A percentile compares a stretch with the other conserved stretches of the same genome.
Evolutionary conservation across 2,113 vertebrate species (phyloP).

Genomic region (Colinus virginianus): DNA sequence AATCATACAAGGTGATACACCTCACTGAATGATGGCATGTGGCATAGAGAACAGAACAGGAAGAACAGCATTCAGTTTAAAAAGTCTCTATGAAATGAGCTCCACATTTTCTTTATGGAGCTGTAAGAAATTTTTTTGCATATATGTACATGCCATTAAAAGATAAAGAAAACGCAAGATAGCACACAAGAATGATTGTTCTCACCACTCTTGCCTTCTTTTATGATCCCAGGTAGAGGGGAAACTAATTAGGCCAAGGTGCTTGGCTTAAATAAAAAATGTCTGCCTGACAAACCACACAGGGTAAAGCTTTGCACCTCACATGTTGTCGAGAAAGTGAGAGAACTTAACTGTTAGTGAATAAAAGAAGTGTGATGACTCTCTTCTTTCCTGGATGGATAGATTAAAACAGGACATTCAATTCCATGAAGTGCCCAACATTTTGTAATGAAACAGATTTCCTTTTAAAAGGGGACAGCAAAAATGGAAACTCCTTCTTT

Average conservation of each 20-base stretch:
- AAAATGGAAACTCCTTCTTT: background rate
- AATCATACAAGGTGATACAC: fast-evolving
- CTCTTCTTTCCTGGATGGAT: background rate
- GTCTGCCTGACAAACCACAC: fast-evolving
- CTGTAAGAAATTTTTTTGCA: background rate
- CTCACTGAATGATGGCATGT: background rate
- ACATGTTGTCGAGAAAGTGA: background rate
- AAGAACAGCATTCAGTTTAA: background rate
- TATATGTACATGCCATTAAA: background rate
- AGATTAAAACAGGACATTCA: background rate
- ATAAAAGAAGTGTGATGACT: background rate
- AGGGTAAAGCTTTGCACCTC: background rate
- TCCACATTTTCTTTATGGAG: fast-evolving
- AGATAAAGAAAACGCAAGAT: background rate
- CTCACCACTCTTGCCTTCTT: background rate
- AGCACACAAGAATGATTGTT: fast-evolving
- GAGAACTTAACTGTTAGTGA: background rate
- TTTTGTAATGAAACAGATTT: background rate
- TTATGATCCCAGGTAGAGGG: background rate
- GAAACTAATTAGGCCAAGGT: background rate
- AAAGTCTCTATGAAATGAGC: background rate
- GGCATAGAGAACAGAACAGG: background rate
- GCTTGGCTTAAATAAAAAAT: background rate
- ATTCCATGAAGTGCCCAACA: background rate
- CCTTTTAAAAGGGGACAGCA: background rate